Percentiles rank a stretch among this genome's conserved stretches.
phyloP scores from a whole-genome alignment of 1,140 invertebrate species.

The Drosophila equinoxialis region DNA sequence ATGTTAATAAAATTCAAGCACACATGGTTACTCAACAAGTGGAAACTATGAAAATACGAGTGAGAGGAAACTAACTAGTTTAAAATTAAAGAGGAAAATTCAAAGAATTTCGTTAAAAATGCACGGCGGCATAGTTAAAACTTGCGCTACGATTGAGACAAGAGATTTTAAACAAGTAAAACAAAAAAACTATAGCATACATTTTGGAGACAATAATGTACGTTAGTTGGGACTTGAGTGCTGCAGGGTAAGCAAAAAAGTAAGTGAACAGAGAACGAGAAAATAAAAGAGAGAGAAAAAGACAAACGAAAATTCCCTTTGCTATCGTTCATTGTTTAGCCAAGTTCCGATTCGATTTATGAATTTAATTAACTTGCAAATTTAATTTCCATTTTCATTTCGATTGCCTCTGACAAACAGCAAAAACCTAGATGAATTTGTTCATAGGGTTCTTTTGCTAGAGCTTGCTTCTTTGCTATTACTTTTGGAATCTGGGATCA shows the following conservation, averaged over 20 bases:
- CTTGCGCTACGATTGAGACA: too few species aligned
- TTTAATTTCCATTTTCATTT: slow-evolving; percentile 42
- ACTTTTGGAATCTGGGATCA: slow-evolving; percentile 4
- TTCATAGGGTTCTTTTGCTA: slow-evolving; percentile 11
- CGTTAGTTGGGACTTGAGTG: background rate
- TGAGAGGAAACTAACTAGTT: too few species aligned
- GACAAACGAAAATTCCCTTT: slow-evolving; percentile 6
- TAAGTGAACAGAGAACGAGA: too few species aligned
- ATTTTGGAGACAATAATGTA: background rate
- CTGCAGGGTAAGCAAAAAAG: background rate
- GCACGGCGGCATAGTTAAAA: too few species aligned
- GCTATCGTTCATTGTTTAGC: slow-evolving; percentile 19
- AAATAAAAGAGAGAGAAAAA: background rate
- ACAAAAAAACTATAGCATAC: background rate
- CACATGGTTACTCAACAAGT: too few species aligned
- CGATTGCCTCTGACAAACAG: slow-evolving; percentile 32
- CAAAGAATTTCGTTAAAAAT: too few species aligned
- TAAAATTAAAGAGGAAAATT: too few species aligned
- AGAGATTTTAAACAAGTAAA: too few species aligned
- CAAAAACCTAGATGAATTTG: slow-evolving; percentile 35
- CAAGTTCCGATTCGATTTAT: slow-evolving; percentile 31
- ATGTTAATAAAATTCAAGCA: too few species aligned
- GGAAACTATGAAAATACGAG: too few species aligned
- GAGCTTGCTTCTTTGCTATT: background rate
- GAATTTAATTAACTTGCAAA: slow-evolving; percentile 50